Conservation (phyloP, 2,888 invertebrate species). For the Endomychus coccineus region DNA sequence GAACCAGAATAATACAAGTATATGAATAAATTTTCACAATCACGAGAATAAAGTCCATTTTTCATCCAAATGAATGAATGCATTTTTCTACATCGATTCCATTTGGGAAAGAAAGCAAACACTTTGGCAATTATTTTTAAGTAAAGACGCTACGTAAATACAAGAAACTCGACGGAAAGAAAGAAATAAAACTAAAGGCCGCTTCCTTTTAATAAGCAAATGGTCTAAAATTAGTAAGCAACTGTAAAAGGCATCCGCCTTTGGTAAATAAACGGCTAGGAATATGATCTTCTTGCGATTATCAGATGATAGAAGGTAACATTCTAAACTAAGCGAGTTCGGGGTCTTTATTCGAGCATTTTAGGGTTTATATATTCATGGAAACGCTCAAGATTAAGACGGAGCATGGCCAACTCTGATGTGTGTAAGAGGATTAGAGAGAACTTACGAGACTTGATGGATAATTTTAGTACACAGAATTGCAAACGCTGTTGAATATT, state of each 20-base stretch:
- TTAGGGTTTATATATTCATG: constrained; percentile 39
- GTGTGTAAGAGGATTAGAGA: constrained; percentile 34
- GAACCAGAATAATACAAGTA: no score
- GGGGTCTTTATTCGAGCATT: constrained; percentile 31
- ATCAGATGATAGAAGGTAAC: not conserved
- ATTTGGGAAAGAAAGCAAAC: no score
- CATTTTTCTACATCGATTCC: no score
- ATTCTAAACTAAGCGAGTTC: constrained; percentile 12
- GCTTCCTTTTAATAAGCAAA: no score
- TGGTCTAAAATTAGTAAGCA: constrained; percentile 33
- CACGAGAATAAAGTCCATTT: no score
- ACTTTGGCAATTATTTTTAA: no score
- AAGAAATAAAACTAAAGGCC: no score
- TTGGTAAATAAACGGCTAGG: constrained; percentile 29
- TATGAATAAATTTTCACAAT: no score
- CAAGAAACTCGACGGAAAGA: no score
- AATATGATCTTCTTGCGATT: constrained; percentile 15
- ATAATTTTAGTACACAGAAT: constrained; percentile 34
- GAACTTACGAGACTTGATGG: constrained; percentile 34
- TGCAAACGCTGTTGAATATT: constrained; percentile 37
- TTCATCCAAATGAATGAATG: no score
- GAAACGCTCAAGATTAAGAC: constrained; percentile 41
- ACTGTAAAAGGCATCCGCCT: constrained; percentile 28
- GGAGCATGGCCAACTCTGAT: constrained; percentile 34
- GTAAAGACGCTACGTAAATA: no score